phyloP scores from a whole-genome alignment of 2,888 invertebrate species.

The Selenia dentaria region DNA sequence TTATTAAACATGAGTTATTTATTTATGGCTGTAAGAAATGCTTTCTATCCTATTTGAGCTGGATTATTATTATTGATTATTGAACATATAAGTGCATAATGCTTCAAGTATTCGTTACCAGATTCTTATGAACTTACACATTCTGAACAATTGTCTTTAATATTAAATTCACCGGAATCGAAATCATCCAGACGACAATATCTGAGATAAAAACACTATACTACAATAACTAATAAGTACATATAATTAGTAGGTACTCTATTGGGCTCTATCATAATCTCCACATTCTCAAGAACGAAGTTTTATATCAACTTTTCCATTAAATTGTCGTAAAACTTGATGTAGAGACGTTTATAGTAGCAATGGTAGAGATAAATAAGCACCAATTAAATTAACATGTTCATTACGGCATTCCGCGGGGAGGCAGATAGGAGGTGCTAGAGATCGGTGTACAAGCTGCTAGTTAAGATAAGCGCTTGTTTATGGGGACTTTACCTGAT shows the following conservation, averaged over 20 bases:
- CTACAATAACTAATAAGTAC: conserved; percentile 25
- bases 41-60: too few species aligned
- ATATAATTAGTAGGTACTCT: conserved; percentile 3
- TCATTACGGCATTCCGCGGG: conserved; percentile 28
- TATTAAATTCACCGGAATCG: conserved; percentile 14
- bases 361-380: conserved; percentile 52
- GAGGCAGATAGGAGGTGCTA: conserved; percentile 6
- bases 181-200: conserved; percentile 9
- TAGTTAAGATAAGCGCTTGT: conserved; percentile 18
- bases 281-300: conserved; percentile 14
- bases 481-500: conserved; percentile 9
- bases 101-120: too few species aligned
- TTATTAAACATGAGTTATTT: too few species aligned
- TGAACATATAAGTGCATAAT: too few species aligned
- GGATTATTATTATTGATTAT: too few species aligned
- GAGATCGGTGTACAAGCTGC: conserved; percentile 10
- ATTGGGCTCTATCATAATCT: conserved; percentile 7
- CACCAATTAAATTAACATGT: conserved; percentile 57
- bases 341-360: conserved; percentile 47
- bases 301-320: conserved; percentile 26
- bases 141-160: conserved; percentile 4
- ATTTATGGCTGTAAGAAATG: too few species aligned
- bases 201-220: conserved; percentile 28
- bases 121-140: too few species aligned
- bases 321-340: conserved; percentile 41